Evolutionary conservation across 2,113 vertebrate genomes (phyloP).

Genomic region (Tichodroma muraria): DNA sequence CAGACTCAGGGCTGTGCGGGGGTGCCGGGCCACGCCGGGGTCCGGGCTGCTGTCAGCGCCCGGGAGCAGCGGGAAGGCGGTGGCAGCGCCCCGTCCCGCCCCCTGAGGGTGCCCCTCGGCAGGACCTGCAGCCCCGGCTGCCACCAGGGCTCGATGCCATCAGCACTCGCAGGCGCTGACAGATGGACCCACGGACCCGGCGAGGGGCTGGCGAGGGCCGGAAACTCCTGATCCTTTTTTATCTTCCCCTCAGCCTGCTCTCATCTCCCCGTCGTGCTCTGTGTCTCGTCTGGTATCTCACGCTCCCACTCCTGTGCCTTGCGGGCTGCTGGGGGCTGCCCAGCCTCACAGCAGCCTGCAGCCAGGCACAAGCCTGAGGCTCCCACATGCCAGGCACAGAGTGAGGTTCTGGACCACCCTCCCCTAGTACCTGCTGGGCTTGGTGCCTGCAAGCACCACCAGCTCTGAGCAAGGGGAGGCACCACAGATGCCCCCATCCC

Average conservation of each 20-base stretch:
- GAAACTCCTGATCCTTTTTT: constrained; percentile 40
- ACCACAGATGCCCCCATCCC: background rate
- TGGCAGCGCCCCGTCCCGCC: background rate
- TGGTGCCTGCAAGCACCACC: background rate
- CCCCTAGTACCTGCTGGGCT: background rate
- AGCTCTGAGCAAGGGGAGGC: background rate
- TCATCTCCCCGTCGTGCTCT: background rate
- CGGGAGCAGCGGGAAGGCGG: background rate
- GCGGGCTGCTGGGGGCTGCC: background rate
- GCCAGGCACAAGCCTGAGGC: background rate
- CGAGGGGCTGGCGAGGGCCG: background rate
- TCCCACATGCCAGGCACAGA: background rate
- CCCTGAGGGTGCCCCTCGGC: background rate
- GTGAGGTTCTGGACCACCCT: background rate
- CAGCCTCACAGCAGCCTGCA: background rate
- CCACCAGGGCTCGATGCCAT: background rate
- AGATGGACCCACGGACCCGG: background rate
- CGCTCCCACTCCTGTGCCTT: background rate
- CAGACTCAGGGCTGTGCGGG: rapidly evolving
- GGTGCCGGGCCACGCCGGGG: rapidly evolving
- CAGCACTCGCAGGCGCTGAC: constrained; percentile 34
- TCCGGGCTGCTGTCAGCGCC: rapidly evolving
- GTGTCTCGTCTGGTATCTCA: background rate
- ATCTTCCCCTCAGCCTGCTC: constrained; percentile 21
- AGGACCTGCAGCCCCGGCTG: background rate